Conservation (phyloP, 2,113 vertebrate species). For the Tringa solitaria region DNA sequence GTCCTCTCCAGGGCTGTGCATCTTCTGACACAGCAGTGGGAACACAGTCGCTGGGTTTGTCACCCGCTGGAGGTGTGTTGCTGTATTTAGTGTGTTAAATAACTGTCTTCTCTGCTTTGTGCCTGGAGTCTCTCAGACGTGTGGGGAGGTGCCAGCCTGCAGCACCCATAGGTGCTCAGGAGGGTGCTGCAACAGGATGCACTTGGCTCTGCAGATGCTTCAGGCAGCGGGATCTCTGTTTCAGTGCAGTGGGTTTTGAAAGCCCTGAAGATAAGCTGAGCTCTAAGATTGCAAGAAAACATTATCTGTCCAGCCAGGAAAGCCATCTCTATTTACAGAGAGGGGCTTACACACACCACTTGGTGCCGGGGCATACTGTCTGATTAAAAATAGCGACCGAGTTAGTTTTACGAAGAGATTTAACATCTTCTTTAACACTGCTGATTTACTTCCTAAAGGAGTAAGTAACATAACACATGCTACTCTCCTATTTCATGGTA, state of each 20-base stretch:
- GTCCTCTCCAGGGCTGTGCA: neutral
- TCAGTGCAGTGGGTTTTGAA: neutral
- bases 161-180: neutral
- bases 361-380: neutral
- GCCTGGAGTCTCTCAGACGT: neutral
- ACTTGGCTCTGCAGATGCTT: neutral
- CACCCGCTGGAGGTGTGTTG: neutral
- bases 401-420: neutral
- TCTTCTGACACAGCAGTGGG: neutral
- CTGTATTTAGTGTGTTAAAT: neutral
- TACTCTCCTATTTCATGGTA: slow-evolving; percentile 26
- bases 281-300: neutral
- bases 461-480: slow-evolving; percentile 46
- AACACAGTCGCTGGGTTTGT: neutral
- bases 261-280: neutral
- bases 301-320: neutral
- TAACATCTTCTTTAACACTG: neutral
- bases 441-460: slow-evolving; percentile 36
- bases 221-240: neutral
- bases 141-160: neutral
- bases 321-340: neutral
- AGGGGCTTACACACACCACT: neutral
- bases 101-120: neutral
- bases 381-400: neutral
- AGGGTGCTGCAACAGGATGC: neutral